phyloP scores from a whole-genome alignment of 2,797 vertebrate species.

The Sebastes diploproa region DNA sequence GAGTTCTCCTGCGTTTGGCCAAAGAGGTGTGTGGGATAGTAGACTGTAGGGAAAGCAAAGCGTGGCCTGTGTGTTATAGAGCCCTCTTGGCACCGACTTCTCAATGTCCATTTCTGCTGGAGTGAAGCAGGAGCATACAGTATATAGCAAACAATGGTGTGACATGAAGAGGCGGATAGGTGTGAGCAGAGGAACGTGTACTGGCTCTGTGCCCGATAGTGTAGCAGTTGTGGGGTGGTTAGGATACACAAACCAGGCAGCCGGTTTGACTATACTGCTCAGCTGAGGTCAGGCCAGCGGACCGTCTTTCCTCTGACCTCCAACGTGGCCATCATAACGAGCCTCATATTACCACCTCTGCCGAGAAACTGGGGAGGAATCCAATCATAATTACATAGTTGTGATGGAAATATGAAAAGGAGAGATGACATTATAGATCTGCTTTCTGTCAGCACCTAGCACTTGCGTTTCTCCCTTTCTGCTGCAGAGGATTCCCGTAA shows the following conservation, averaged over 20 bases:
- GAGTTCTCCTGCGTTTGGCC: slow-evolving; percentile 55
- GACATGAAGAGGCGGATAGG: slow-evolving; percentile 25
- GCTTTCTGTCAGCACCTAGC: slow-evolving; percentile 69
- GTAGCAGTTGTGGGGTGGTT: slow-evolving; percentile 16
- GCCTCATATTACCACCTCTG: slow-evolving; percentile 78
- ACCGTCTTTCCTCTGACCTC: slow-evolving; percentile 80
- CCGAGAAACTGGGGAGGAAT: slow-evolving; percentile 79
- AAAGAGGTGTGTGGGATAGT: slow-evolving; percentile 59
- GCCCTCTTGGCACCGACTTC: slow-evolving; percentile 51
- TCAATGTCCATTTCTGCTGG: slow-evolving; percentile 53
- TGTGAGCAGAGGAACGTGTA: slow-evolving; percentile 12
- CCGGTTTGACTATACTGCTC: slow-evolving; percentile 36
- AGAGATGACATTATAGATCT: slow-evolving; percentile 79
- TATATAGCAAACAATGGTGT: slow-evolving; percentile 32
- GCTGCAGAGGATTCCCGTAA: slow-evolving; percentile 76
- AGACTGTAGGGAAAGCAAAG: slow-evolving; percentile 37
- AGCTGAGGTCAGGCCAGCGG: slow-evolving; percentile 59
- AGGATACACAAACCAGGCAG: slow-evolving; percentile 18
- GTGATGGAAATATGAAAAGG: slow-evolving; percentile 79
- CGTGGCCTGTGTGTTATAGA: slow-evolving; percentile 23
- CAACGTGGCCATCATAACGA: slow-evolving; percentile 59
- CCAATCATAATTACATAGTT: slow-evolving; percentile 81
- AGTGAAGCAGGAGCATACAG: slow-evolving; percentile 33
- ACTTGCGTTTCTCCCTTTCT: slow-evolving; percentile 67
- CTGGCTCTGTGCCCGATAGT: slow-evolving; percentile 18